Conservation (phyloP, 2,888 invertebrate genomes). For the Mythimna albipuncta region DNA sequence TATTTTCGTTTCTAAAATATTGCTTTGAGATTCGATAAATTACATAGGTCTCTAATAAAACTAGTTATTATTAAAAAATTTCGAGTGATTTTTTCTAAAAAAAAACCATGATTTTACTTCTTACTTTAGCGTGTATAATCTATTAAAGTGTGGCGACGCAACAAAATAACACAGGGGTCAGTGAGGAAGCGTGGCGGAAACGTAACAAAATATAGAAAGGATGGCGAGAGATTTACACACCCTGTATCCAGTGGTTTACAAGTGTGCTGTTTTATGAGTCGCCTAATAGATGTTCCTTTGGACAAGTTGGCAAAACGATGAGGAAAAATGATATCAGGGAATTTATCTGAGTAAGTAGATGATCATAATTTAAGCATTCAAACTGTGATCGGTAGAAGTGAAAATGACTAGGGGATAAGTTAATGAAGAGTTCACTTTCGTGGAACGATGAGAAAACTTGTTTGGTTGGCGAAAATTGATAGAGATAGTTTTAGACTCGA, state of each 20-base stretch:
- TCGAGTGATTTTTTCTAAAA: not conserved
- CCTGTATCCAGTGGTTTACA: conserved; percentile 64
- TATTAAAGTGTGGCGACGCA: conserved; percentile 33
- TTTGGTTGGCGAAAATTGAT: conserved; percentile 6
- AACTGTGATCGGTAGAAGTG: conserved; percentile 26
- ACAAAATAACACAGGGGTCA: conserved; percentile 62
- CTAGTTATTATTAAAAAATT: not conserved
- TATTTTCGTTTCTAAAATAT: conserved; percentile 22
- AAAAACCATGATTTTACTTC: not conserved
- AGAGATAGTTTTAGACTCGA: not conserved
- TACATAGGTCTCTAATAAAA: conserved; percentile 15
- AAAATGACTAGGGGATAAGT: conserved; percentile 13
- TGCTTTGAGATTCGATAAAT: conserved; percentile 9
- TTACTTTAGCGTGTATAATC: conserved; percentile 19
- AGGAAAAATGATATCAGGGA: conserved; percentile 40
- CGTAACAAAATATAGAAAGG: conserved; percentile 67
- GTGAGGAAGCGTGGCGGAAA: conserved; percentile 70
- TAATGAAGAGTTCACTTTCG: conserved; percentile 19
- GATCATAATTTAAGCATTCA: conserved; percentile 34
- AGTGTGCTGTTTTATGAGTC: conserved; percentile 61
- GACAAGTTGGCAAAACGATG: conserved; percentile 59
- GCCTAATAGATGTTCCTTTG: conserved; percentile 57
- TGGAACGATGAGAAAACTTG: conserved; percentile 15
- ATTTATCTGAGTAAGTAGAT: conserved; percentile 44
- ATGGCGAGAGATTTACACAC: conserved; percentile 70